Base-by-base conservation (phyloP, 2,888 invertebrate genomes). In the Brenthis hecate region DNA sequence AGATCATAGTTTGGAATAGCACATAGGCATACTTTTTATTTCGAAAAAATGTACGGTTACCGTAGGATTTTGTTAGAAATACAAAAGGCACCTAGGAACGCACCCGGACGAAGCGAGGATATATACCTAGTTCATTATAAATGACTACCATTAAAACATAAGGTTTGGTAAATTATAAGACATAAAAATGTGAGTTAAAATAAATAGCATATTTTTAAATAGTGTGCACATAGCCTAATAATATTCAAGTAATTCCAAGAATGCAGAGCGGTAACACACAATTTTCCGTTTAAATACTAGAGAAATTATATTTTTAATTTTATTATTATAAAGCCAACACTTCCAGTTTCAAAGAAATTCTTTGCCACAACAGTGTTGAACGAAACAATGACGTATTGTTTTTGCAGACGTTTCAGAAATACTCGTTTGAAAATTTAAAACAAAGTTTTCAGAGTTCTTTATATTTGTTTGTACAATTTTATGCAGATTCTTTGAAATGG, bases 261-360 rank as follows among this genome's bases (percentile, higher is more conserved):
- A 58, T 48, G 23, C 4, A 14, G 11, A 48, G 19, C 48, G 48
- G 58, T 48, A 28, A n/a, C 58, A 23, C 5, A 11, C 48, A 58
- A 48, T 48, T 58, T 8, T n/a, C n/a, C 28, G 11, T 0, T 11
- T 14, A 8, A 56, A n/a, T 16, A 19, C 48, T 58, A 54, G 13
- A 47, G 8, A 54, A 53, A 43, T 28, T 14, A 36, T 50, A 55
- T 61, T 61, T 66, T 66, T 61, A 66, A 61, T 66, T 66, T 66
- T 66, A 50, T 14, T 48, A 66, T 60, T 61, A 32, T 11, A 55
- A 66, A 55, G 54, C 28, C 36, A 50, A 53, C 53, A 62, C 36
- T 62, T 53, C 19, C 16, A 28, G 50, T 36, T 36, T 53, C 54
- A 36, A 60, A 55, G 48, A 47, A 66, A 28, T 56, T 23, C 57